A percentile compares a stretch with the other conserved stretches of the same genome.
These are phyloP conservation scores for Archocentrus centrarchus DNA, from an alignment of 2,113 vertebrate genomes.

Conservation along the genomic window DNA sequence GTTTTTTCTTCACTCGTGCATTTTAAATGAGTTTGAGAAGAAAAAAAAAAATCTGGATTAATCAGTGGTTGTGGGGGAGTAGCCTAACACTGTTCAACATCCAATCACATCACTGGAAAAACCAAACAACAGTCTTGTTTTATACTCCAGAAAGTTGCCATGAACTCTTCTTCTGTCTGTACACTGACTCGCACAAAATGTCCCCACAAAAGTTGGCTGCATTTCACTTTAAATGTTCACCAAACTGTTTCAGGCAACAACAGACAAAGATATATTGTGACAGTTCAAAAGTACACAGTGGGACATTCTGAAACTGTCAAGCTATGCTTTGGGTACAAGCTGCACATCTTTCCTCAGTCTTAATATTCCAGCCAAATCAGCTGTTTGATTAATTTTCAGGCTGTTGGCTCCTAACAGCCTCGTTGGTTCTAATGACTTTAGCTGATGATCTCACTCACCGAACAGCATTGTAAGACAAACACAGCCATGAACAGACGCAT, in stretches of 20 bases:
- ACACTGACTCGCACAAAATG: conserved; percentile 22
- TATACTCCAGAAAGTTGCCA: background rate
- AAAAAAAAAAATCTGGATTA: conserved; percentile 15
- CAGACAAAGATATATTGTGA: conserved; percentile 30
- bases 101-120: conserved; percentile 17
- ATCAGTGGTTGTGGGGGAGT: background rate
- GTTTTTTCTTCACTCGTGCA: background rate
- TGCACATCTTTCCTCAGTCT: conserved; percentile 8
- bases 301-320: conserved; percentile 31
- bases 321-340: background rate
- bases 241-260: background rate
- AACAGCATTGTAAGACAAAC: conserved; percentile 62
- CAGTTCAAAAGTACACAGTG: conserved; percentile 11
- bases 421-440: conserved; percentile 27
- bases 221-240: conserved; percentile 28
- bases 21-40: conserved; percentile 5
- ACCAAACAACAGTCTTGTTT: conserved; percentile 2
- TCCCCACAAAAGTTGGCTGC: conserved; percentile 40
- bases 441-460: conserved; percentile 66
- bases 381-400: background rate
- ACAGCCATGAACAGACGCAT: conserved; percentile 72
- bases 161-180: conserved; percentile 7
- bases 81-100: background rate
- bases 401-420: conserved; percentile 41
- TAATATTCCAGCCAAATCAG: conserved; percentile 7